Evolutionary conservation across 2,888 invertebrate genomes (phyloP).

Genomic region (Selenia dentaria): DNA sequence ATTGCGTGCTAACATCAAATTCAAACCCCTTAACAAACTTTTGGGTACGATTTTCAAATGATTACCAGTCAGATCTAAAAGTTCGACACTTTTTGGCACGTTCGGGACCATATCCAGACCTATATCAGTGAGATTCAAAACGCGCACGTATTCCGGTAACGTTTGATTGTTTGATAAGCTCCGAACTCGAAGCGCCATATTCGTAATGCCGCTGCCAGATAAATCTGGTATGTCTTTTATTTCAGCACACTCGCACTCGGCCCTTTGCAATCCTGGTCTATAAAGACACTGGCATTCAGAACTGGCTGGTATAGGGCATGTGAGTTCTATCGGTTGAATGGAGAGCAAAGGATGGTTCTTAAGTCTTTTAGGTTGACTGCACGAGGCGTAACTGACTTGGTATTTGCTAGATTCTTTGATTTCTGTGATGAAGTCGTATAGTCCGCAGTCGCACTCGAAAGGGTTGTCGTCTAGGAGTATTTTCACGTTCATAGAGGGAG

Average conservation of each 20-base stretch:
- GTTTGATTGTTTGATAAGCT: background rate
- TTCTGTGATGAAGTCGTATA: conserved; percentile 32
- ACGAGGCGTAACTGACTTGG: background rate
- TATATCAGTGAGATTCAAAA: conserved; percentile 3
- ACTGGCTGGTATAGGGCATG: background rate
- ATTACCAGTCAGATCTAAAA: conserved; percentile 34
- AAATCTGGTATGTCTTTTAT: background rate
- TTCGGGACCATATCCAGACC: conserved; percentile 4
- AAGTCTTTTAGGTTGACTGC: background rate
- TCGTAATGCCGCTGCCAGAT: conserved; percentile 5
- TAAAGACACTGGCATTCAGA: background rate
- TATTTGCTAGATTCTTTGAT: background rate
- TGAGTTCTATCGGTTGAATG: background rate
- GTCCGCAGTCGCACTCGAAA: conserved; percentile 45
- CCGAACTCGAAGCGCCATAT: background rate
- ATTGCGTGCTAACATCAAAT: conserved; percentile 30
- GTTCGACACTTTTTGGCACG: conserved; percentile 8
- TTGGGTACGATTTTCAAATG: conserved; percentile 23
- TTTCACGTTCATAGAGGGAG: conserved; percentile 6
- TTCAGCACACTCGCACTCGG: conserved; percentile 1
- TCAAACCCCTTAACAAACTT: background rate
- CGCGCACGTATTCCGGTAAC: background rate
- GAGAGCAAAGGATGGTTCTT: background rate
- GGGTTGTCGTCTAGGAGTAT: conserved; percentile 49
- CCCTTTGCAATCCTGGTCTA: background rate